Evolutionary conservation across 2,888 invertebrate species (phyloP).

Genomic region (Trachelus stipa): DNA sequence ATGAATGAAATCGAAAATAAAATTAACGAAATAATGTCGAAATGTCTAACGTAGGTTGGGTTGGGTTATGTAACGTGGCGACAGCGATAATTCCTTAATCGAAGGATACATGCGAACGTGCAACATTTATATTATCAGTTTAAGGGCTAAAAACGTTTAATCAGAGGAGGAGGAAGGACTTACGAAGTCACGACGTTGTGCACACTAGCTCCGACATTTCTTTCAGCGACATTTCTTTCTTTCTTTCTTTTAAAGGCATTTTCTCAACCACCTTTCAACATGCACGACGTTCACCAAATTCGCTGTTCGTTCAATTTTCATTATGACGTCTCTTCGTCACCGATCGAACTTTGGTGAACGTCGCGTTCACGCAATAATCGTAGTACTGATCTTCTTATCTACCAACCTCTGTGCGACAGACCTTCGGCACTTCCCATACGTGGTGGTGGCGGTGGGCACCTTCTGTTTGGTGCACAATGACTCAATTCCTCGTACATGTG

Average conservation of each 20-base stretch:
- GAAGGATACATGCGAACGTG: conserved; percentile 50
- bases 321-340: too few species aligned
- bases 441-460: conserved; percentile 70
- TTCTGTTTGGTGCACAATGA: conserved; percentile 69
- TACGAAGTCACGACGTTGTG: conserved; percentile 41
- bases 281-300: too few species aligned
- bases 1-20: too few species aligned
- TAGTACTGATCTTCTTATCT: conserved; percentile 23
- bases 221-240: conserved; percentile 25
- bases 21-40: too few species aligned
- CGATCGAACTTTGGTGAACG: too few species aligned
- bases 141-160: conserved; percentile 25
- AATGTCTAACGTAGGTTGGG: too few species aligned
- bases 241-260: too few species aligned
- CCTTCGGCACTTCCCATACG: conserved; percentile 70
- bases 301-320: too few species aligned
- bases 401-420: conserved; percentile 64
- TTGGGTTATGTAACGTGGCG: too few species aligned
- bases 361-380: too few species aligned
- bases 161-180: conserved; percentile 37
- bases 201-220: conserved; percentile 37
- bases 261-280: too few species aligned
- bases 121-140: conserved; percentile 40
- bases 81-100: too few species aligned
- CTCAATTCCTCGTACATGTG: conserved; percentile 92